These are phyloP conservation scores for Laticauda laticaudata DNA, from an alignment of 2,113 vertebrate genomes.

Conservation along the genomic window DNA sequence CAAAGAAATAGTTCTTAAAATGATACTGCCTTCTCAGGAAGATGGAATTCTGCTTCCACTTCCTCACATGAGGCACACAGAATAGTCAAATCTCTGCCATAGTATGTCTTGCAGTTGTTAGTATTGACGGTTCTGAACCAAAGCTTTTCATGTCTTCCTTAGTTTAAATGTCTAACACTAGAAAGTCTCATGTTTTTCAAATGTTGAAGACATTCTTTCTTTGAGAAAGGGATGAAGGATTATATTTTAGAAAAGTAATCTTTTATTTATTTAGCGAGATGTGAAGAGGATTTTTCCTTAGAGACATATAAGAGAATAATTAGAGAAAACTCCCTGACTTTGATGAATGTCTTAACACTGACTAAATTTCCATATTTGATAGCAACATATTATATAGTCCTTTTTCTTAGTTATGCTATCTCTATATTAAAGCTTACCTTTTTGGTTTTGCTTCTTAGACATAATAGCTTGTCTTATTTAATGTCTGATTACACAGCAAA, in stretches of 20 bases:
- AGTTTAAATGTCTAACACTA: neutral
- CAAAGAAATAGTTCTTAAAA: neutral
- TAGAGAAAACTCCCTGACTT: neutral
- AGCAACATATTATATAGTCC: neutral
- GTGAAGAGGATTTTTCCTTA: neutral
- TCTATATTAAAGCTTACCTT: conserved; percentile 60
- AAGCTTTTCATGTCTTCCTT: neutral
- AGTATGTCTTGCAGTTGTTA: neutral
- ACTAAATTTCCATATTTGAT: neutral
- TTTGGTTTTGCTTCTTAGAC: conserved; percentile 72
- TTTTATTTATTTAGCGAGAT: neutral
- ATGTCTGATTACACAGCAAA: conserved; percentile 7
- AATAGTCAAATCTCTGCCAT: neutral
- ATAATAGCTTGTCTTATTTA: conserved; percentile 47
- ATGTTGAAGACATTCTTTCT: neutral
- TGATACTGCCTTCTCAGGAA: neutral
- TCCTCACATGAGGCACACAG: neutral
- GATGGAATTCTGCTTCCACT: neutral
- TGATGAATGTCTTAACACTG: neutral
- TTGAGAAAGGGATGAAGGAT: neutral
- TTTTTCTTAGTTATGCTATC: neutral
- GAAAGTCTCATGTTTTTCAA: neutral
- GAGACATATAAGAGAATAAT: neutral
- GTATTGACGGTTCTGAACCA: neutral
- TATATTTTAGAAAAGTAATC: neutral